A percentile compares a stretch with the other conserved stretches of the same genome.
Evolutionary conservation across 2,888 invertebrate genomes (phyloP).

Genomic region (Odontocerum albicorne): DNA sequence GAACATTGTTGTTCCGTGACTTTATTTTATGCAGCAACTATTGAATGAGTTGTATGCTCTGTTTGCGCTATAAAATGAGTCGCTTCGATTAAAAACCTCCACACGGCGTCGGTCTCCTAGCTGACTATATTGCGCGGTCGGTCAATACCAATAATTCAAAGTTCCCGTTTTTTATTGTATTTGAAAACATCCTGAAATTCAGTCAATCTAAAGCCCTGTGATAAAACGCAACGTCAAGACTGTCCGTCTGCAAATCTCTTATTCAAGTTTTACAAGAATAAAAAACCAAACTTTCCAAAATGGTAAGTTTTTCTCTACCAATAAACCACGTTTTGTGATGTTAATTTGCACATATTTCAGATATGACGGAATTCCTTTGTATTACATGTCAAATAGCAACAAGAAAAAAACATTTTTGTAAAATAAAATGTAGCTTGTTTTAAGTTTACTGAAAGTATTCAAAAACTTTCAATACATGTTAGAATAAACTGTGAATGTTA

Average conservation of each 20-base stretch:
- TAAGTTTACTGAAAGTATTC: neutral
- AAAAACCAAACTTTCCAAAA: neutral
- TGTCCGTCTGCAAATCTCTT: conserved; percentile 10
- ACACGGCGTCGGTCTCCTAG: conserved; percentile 34
- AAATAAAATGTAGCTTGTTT: too few species aligned
- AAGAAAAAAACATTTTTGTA: too few species aligned
- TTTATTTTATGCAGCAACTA: too few species aligned
- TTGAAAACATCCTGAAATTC: conserved; percentile 1
- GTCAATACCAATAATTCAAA: neutral
- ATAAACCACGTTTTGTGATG: neutral
- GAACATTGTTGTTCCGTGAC: neutral
- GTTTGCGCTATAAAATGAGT: conserved; percentile 11
- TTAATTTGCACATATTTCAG: too few species aligned
- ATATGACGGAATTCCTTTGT: too few species aligned
- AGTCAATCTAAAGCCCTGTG: conserved; percentile 27
- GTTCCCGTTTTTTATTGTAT: too few species aligned
- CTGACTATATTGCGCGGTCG: conserved; percentile 44
- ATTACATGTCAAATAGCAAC: too few species aligned
- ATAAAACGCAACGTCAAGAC: conserved; percentile 27
- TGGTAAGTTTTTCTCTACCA: conserved; percentile 7
- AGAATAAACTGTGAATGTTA: too few species aligned
- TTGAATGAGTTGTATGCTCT: neutral
- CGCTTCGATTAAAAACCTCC: neutral
- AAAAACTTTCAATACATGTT: too few species aligned
- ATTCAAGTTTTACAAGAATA: neutral